Conservation (phyloP, 2,888 invertebrate species). For the Ectemnius lituratus region DNA sequence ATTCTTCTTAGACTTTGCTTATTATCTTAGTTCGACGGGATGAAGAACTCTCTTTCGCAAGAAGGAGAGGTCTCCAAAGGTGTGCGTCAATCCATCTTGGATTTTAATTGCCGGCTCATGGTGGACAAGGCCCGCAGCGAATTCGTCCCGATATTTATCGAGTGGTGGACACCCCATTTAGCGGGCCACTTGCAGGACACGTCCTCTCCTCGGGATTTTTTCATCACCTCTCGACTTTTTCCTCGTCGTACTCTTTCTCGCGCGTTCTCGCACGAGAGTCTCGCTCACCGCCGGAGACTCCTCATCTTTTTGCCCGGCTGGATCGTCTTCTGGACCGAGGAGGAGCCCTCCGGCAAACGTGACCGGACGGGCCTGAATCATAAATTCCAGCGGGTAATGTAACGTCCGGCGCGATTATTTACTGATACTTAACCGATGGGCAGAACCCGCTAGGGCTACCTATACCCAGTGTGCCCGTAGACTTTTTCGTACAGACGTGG, state of each 20-base stretch:
- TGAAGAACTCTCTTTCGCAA: not conserved
- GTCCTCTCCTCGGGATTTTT: conserved; percentile 46
- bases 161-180: conserved; percentile 66
- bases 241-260: conserved; percentile 13
- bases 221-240: conserved; percentile 26
- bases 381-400: conserved; percentile 75
- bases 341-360: conserved; percentile 68
- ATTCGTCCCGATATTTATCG: conserved; percentile 47
- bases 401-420: conserved; percentile 76
- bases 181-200: conserved; percentile 53
- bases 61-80: conserved; percentile 18
- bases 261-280: conserved; percentile 12
- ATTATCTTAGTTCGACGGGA: too few relatives aligned
- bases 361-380: conserved; percentile 72
- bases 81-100: not conserved
- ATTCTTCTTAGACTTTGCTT: too few relatives aligned
- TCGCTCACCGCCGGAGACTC: conserved; percentile 17
- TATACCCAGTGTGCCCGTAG: conserved; percentile 55
- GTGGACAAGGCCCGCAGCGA: not conserved
- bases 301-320: conserved; percentile 50
- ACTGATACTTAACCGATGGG: conserved; percentile 73
- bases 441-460: conserved; percentile 52
- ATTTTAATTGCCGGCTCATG: not conserved
- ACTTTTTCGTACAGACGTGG: conserved; percentile 44
- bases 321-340: conserved; percentile 55